Evolutionary conservation across 92 coral and sea anemone species (phyloP).

Genomic region (Zoanthus sociatus): DNA sequence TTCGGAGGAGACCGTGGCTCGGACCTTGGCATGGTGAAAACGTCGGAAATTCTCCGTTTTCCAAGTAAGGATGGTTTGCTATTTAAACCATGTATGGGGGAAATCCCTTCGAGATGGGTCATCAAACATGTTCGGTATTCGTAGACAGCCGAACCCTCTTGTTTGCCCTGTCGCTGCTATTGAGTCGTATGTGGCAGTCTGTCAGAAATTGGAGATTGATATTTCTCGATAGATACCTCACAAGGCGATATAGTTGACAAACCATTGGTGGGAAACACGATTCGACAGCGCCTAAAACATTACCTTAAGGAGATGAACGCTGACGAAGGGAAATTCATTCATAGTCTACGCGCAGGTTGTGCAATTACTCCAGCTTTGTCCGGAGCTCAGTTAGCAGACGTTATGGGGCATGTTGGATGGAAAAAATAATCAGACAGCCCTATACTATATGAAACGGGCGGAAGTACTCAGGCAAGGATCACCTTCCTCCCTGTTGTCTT

Average conservation of each 20-base stretch:
- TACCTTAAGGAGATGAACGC: conserved; percentile 59
- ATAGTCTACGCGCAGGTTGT: conserved; percentile 68
- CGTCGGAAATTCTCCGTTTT: not conserved
- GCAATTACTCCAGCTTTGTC: conserved; percentile 69
- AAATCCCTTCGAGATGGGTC: too few relatives aligned
- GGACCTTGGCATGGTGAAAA: conserved; percentile 11
- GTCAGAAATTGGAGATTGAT: too few relatives aligned
- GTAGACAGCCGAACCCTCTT: too few relatives aligned
- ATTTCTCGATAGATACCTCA: conserved; percentile 55
- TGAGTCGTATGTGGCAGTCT: too few relatives aligned
- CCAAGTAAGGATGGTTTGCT: too few relatives aligned
- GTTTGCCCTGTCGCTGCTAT: too few relatives aligned
- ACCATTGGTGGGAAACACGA: conserved; percentile 64
- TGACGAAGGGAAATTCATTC: conserved; percentile 72
- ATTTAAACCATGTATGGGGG: too few relatives aligned
- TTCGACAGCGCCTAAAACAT: conserved; percentile 58
- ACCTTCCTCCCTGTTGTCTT: too few relatives aligned
- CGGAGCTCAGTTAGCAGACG: conserved; percentile 56
- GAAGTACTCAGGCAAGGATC: not conserved
- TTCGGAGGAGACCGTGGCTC: conserved; percentile 66
- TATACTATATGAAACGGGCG: conserved; percentile 40
- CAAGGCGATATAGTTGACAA: conserved; percentile 67
- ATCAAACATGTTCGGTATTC: too few relatives aligned
- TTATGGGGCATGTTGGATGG: conserved; percentile 81
- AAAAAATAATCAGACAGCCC: conserved; percentile 42